Percentiles rank a stretch among this genome's conserved stretches.
Evolutionary conservation across 2,113 vertebrate genomes (phyloP).

Genomic region (Phaethon lepturus): DNA sequence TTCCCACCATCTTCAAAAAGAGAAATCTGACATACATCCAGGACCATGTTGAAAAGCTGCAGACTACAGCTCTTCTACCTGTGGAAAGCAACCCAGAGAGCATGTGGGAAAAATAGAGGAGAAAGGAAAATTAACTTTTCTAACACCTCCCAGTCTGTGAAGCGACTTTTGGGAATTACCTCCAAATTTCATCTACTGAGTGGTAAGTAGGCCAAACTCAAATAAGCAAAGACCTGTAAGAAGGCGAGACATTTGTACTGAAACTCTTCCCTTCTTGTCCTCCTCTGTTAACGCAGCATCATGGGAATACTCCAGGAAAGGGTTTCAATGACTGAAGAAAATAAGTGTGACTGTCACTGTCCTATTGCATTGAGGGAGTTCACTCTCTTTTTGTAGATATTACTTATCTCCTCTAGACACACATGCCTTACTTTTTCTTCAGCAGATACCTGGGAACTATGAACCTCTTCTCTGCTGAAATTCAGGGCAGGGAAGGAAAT

Average conservation of each 20-base stretch:
- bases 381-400: not conserved
- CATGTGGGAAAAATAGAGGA: not conserved
- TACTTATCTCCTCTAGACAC: not conserved
- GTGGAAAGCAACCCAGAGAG: not conserved
- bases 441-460: not conserved
- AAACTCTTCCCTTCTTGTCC: not conserved
- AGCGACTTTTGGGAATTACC: not conserved
- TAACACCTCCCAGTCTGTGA: not conserved
- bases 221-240: not conserved
- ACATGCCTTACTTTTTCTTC: not conserved
- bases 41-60: not conserved
- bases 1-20: not conserved
- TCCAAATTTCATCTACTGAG: not conserved
- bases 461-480: not conserved
- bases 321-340: not conserved
- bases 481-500: not conserved
- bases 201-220: not conserved
- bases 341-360: not conserved
- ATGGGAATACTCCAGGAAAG: not conserved
- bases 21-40: not conserved
- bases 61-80: not conserved
- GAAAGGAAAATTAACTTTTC: slow-evolving; percentile 4
- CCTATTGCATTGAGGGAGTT: not conserved
- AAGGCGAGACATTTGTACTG: not conserved
- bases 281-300: not conserved